Percentiles rank a stretch among this genome's conserved stretches.
Evolutionary conservation across 2,113 vertebrate genomes (phyloP).

Genomic region (Ornithorhynchus anatinus): DNA sequence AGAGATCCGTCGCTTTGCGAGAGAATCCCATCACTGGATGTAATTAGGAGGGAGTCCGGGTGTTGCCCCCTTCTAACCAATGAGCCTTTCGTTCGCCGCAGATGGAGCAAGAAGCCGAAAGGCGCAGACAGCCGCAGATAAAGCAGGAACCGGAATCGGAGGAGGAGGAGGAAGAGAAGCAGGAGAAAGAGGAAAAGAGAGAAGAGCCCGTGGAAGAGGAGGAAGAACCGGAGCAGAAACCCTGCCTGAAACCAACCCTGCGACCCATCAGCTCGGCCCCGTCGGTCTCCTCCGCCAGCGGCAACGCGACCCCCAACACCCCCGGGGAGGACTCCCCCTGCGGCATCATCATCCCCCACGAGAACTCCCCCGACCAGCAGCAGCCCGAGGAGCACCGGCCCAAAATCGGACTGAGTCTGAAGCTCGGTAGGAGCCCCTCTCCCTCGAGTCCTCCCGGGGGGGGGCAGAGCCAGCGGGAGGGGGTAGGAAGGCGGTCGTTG

Average conservation of each 20-base stretch:
- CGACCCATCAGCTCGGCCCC: conserved; percentile 93
- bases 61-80: background rate
- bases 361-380: conserved; percentile 93
- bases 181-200: conserved; percentile 87
- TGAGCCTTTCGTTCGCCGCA: conserved; percentile 55
- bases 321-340: conserved; percentile 95
- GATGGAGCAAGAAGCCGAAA: conserved; percentile 99
- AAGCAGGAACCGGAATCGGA: conserved; percentile 87
- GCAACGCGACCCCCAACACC: conserved; percentile 90
- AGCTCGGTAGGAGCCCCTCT: conserved; percentile 80
- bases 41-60: background rate
- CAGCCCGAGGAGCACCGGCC: conserved; percentile 92
- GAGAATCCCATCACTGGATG: background rate
- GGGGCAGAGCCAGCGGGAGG: too few relatives aligned
- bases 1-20: background rate
- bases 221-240: conserved; percentile 84
- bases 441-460: background rate
- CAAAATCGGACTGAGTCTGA: conserved; percentile 97
- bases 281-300: conserved; percentile 93
- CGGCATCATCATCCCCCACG: conserved; percentile 98
- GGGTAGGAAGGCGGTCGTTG: too few relatives aligned
- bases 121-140: conserved; percentile 89
- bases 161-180: conserved; percentile 82
- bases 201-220: conserved; percentile 87
- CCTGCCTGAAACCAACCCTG: conserved; percentile 93